A percentile compares a stretch with the other conserved stretches of the same genome.
Evolutionary conservation across 1,140 invertebrate genomes (phyloP).

Genomic region (Conus betulinus): DNA sequence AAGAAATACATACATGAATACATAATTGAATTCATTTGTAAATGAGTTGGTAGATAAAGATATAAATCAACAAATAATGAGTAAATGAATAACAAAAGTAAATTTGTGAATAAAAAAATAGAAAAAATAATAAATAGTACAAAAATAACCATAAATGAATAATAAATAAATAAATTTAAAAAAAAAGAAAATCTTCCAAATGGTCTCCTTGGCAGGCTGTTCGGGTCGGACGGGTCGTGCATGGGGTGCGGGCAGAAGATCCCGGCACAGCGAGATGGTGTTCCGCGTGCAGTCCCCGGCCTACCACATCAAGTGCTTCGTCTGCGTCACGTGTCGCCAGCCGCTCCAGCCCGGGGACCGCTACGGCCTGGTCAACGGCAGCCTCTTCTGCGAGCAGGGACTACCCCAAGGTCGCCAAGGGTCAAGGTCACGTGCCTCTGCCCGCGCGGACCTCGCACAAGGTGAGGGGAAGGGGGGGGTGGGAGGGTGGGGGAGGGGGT

Average conservation of each 20-base stretch:
- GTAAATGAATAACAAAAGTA: too few relatives aligned
- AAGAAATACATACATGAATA: too few relatives aligned
- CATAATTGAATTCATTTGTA: too few relatives aligned
- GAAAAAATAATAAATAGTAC: too few relatives aligned
- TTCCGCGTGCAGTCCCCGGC: slow-evolving; percentile 85
- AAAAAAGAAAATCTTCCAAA: too few relatives aligned
- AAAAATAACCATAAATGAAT: too few relatives aligned
- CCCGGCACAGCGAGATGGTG: slow-evolving; percentile 92
- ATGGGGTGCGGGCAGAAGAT: slow-evolving; percentile 92
- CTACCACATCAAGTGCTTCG: slow-evolving; percentile 93
- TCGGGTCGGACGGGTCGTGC: slow-evolving; percentile 90
- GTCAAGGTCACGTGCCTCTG: slow-evolving; percentile 56
- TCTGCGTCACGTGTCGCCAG: slow-evolving; percentile 92
- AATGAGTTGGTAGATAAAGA: too few relatives aligned
- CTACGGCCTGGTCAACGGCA: slow-evolving; percentile 90
- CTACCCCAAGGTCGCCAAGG: slow-evolving; percentile 87
- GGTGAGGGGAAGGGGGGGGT: slow-evolving; percentile 29
- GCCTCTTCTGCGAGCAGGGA: slow-evolving; percentile 93
- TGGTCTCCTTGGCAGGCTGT: slow-evolving; percentile 84
- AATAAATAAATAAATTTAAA: too few relatives aligned
- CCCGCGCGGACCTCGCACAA: slow-evolving; percentile 50
- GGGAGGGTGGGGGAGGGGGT: too few relatives aligned
- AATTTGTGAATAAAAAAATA: too few relatives aligned
- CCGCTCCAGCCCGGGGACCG: slow-evolving; percentile 90
- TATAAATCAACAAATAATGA: too few relatives aligned